Conservation (phyloP, 2,113 vertebrate genomes). For the Megaceryle torquata region DNA sequence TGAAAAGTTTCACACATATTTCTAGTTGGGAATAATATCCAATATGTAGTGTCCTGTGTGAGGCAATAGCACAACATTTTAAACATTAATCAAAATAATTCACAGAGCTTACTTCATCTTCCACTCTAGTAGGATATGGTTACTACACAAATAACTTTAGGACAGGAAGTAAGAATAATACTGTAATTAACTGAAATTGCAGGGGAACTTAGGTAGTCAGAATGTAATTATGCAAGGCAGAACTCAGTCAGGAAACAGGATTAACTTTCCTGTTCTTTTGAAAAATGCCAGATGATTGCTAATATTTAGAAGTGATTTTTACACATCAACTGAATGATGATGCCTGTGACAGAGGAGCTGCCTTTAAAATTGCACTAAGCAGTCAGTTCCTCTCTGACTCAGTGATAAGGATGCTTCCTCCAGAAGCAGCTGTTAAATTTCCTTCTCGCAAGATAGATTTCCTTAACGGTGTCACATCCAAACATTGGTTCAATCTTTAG, state of each 20-base stretch:
- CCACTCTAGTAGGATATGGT: constrained; percentile 39
- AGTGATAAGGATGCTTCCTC: constrained; percentile 57
- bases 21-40: not conserved
- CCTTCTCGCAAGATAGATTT: constrained; percentile 20
- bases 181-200: constrained; percentile 64
- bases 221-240: constrained; percentile 54
- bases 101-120: constrained; percentile 49
- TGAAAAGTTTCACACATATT: constrained; percentile 38
- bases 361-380: constrained; percentile 32
- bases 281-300: constrained; percentile 63
- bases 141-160: constrained; percentile 63
- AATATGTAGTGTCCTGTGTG: not conserved
- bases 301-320: constrained; percentile 66
- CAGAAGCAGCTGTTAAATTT: constrained; percentile 54
- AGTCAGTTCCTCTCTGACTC: constrained; percentile 54
- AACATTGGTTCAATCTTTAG: not conserved
- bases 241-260: constrained; percentile 58
- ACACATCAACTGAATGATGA: constrained; percentile 37
- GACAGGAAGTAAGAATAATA: constrained; percentile 68
- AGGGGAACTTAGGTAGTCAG: constrained; percentile 59
- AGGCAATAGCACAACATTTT: constrained; percentile 23
- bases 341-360: constrained; percentile 16
- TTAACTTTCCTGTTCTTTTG: constrained; percentile 60
- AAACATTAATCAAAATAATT: constrained; percentile 51
- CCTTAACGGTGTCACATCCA: not conserved